Conservation (phyloP, 2,888 invertebrate species). For the Bimastos eiseni region DNA sequence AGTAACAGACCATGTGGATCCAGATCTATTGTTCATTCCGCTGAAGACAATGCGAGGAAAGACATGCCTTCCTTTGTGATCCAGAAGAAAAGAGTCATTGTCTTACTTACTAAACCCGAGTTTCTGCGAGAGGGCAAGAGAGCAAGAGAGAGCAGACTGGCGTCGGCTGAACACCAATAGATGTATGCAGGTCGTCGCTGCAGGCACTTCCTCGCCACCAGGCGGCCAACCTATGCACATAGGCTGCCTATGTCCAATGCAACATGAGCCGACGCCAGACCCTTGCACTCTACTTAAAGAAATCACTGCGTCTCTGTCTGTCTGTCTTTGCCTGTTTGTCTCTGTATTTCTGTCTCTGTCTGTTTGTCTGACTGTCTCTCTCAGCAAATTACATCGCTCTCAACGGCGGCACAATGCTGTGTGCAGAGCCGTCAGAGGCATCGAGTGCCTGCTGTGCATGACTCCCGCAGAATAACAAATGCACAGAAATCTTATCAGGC, state of each 20-base stretch:
- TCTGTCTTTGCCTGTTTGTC: too few species aligned
- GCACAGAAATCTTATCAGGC: background rate
- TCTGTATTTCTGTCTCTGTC: background rate
- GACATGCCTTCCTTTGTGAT: background rate
- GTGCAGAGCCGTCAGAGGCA: background rate
- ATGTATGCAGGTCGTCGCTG: background rate
- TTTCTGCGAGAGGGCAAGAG: background rate
- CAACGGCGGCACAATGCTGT: slow-evolving; percentile 1
- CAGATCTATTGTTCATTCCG: background rate
- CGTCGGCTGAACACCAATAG: background rate
- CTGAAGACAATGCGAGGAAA: background rate
- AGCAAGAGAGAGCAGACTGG: background rate
- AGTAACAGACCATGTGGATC: background rate
- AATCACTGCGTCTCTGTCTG: background rate
- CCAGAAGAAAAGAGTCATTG: background rate
- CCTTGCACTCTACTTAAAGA: background rate
- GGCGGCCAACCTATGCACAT: too few species aligned
- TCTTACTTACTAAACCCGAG: background rate
- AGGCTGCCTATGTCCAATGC: too few species aligned
- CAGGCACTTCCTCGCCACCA: too few species aligned
- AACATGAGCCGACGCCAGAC: background rate
- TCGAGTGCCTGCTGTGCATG: background rate
- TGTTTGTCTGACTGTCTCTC: background rate
- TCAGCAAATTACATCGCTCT: background rate
- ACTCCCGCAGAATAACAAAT: slow-evolving; percentile 13